Base-by-base conservation (phyloP, 2,113 vertebrate genomes). In the Eubucco bourcierii region DNA sequence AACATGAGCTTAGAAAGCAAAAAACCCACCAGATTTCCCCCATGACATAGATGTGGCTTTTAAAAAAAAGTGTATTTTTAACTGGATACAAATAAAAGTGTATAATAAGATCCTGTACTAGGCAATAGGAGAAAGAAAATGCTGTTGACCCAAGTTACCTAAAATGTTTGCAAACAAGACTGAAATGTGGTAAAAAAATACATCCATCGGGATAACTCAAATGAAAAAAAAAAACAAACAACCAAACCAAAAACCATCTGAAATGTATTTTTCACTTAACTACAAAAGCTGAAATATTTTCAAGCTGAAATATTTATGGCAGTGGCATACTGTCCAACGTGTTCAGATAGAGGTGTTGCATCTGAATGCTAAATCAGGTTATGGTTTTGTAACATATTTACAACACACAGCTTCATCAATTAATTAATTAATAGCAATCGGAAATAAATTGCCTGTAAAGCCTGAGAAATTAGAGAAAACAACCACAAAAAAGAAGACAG, bases 401-500 rank as follows among this genome's bases (percentile, higher is more conserved):
- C 10, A 73, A 55, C 0, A 75, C 18, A 33, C 24, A 78, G 47
- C 5, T 65, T 8, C 39, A 72, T 0, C 0, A 81, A 75, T 10
- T 71, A 24, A 4, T 71, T 13, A 47, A 64, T 65, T 39, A 76
- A 68, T 0, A 81, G 12, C 72, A 60, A 87, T 19, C 46, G 31
- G 23, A 25, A 66, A 68, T 27, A n/a, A n/a, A n/a, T n/a, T n/a
- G n/a, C n/a, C n/a, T n/a, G n/a, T n/a, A n/a, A n/a, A n/a, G n/a
- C n/a, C n/a, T n/a, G n/a, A n/a, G n/a, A n/a, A n/a, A n/a, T n/a
- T n/a, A n/a, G n/a, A n/a, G n/a, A n/a, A 46, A 46, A 18, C 44
- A 9, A 27, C 29, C 44, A 5, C 33, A 47, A 75, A 21, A 41
- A 28, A 63, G n/a, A n/a, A 33, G 39, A 41, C 55, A 72, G 28